These are phyloP conservation scores for Engystomops pustulosus DNA, from an alignment of 2,113 vertebrate species.

Conservation along the genomic window DNA sequence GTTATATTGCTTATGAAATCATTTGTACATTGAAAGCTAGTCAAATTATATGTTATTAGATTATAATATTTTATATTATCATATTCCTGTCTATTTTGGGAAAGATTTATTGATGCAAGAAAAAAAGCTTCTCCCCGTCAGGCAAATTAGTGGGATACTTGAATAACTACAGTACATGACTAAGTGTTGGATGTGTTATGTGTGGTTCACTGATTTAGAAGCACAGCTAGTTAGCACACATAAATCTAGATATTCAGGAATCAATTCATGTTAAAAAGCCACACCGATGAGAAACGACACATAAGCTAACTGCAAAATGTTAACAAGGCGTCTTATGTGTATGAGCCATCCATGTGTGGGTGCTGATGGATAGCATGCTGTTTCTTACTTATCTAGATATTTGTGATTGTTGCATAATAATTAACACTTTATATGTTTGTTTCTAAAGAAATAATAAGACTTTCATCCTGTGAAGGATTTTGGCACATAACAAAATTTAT, in stretches of 20 bases:
- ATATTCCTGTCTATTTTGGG: too few species aligned
- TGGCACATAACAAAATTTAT: too few species aligned
- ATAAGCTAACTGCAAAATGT: too few species aligned
- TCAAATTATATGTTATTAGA: too few species aligned
- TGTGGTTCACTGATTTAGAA: neutral
- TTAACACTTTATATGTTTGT: neutral
- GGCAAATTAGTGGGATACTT: neutral
- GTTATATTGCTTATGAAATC: too few species aligned
- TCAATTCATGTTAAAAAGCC: neutral
- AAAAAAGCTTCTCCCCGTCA: neutral
- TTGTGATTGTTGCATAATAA: neutral
- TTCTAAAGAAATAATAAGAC: neutral
- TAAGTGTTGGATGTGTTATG: neutral
- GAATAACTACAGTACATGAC: neutral
- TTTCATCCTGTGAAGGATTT: too few species aligned
- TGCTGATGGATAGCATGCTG: neutral
- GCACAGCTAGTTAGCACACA: neutral
- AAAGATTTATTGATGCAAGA: too few species aligned
- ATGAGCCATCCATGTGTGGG: constrained; percentile 7
- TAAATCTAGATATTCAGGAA: neutral
- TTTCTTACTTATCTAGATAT: neutral
- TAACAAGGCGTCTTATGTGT: neutral
- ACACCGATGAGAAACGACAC: too few species aligned
- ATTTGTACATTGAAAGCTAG: too few species aligned
- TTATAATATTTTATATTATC: too few species aligned